phyloP scores from a whole-genome alignment of 1,140 invertebrate genomes.

The Adelges cooleyi region DNA sequence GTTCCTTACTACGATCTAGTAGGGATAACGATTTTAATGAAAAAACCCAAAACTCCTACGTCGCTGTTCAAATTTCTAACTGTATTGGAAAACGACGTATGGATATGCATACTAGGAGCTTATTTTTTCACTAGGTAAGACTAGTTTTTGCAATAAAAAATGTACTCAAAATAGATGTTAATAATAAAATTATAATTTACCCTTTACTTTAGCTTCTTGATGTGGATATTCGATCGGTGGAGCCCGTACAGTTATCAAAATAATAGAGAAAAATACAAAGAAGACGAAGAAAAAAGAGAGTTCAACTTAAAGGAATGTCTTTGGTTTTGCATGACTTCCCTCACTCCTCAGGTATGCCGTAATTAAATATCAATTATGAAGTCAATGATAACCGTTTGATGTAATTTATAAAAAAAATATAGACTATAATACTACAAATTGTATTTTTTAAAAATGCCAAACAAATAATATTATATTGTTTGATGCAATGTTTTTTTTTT shows the following conservation, averaged over 20 bases:
- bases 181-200: no score
- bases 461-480: not conserved
- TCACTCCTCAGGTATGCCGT: constrained; percentile 68
- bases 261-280: constrained; percentile 81
- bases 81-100: constrained; percentile 89
- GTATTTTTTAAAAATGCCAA: not conserved
- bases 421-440: not conserved
- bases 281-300: constrained; percentile 87
- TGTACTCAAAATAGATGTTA: no score
- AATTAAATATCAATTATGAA: not conserved
- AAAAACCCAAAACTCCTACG: constrained; percentile 61
- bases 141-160: not conserved
- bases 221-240: constrained; percentile 93
- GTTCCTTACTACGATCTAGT: constrained; percentile 92
- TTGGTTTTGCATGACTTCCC: constrained; percentile 98
- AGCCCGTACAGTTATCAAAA: constrained; percentile 95
- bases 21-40: constrained; percentile 85
- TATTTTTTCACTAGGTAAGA: constrained; percentile 80
- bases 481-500: no score
- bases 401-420: not conserved
- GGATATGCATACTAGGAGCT: constrained; percentile 88
- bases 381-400: not conserved
- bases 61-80: constrained; percentile 95
- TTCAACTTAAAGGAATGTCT: constrained; percentile 93
- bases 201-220: constrained; percentile 55